Evolutionary conservation across 2,888 invertebrate species (phyloP), one percentile per base, ranked within the genome.

Genomic region (Synanthedon formicaeformis): DNA sequence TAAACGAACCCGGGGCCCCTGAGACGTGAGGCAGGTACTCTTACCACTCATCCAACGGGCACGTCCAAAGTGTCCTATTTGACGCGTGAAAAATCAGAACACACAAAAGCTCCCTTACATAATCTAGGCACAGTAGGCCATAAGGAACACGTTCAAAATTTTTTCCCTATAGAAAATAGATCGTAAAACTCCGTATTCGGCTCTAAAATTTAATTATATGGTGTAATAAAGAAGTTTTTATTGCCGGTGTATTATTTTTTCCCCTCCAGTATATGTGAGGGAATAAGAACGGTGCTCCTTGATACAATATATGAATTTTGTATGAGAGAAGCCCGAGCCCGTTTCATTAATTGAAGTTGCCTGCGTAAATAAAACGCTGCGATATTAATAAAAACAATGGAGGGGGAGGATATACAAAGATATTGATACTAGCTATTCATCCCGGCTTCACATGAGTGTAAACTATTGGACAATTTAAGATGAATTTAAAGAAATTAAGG

Each of bases 181-280:
- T 53, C 53, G 55, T 57, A 56, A 56, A 56, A 54, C 51, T 41
- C 52, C 51, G 50, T 34, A 52, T 54, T 52, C 55, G 55, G 55
- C 52, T 52, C 56, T 54, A 52, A 57, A 58, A 58, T 58, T 56
- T 58, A 56, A 56, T 56, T 58, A 56, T 55, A 53, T 58, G 55
- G 55, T 49, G 56, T 54, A 57, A 57, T 57, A 57, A 55, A 51
- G 50, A 45, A 48, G 48, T 52, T 52, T 56, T 56, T 54, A 56
- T 54, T 52, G 40, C 54, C 49, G 41, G 51, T 50, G 48, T 51
- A 50, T 54, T 53, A 23, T 52, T 50, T 41, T 14, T 5, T 11
- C 3, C 13, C 48, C 18, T 50, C 11, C n/a, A 14, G 12, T 10
- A 45, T 11, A 18, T 40, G 49, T 14, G 41, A 40, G 34, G 14